Conservation (phyloP, 2,797 vertebrate species). For the Gobionotothen gibberifrons region DNA sequence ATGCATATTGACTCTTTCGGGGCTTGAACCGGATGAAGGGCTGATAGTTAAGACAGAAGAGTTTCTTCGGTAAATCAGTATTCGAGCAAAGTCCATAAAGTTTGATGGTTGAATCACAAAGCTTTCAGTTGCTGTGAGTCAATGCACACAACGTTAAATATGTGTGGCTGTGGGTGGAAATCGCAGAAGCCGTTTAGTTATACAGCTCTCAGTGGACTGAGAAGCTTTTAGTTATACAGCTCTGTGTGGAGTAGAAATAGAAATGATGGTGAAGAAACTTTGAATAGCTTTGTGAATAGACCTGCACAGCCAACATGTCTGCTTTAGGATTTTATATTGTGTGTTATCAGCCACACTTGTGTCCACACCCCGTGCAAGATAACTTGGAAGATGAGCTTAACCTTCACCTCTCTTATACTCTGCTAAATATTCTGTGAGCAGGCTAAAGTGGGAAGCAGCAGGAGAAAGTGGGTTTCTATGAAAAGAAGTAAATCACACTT, state of each 20-base stretch:
- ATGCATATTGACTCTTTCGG: slow-evolving; percentile 47
- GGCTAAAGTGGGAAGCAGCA: slow-evolving; percentile 16
- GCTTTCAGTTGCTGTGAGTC: slow-evolving; percentile 15
- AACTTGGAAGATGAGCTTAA: slow-evolving; percentile 27
- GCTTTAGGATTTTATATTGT: slow-evolving; percentile 11
- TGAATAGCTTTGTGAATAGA: slow-evolving; percentile 3
- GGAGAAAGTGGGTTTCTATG: slow-evolving; percentile 1
- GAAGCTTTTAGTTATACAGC: slow-evolving; percentile 35
- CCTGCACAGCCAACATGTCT: neutral
- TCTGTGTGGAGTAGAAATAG: slow-evolving; percentile 16
- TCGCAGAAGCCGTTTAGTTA: slow-evolving; percentile 18
- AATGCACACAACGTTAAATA: slow-evolving; percentile 1
- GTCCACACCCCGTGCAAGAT: neutral
- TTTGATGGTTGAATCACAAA: slow-evolving; percentile 35
- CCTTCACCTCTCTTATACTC: slow-evolving; percentile 40
- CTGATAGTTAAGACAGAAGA: slow-evolving; percentile 23
- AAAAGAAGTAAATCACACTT: slow-evolving; percentile 7
- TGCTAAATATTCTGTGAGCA: slow-evolving; percentile 54
- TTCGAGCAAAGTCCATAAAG: slow-evolving; percentile 26
- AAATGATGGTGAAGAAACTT: neutral
- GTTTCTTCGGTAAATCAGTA: slow-evolving; percentile 21
- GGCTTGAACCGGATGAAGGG: slow-evolving; percentile 23
- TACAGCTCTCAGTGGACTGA: slow-evolving; percentile 21
- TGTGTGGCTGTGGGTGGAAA: slow-evolving; percentile 19
- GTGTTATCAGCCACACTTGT: neutral